Percentiles rank a stretch among this genome's conserved stretches.
Evolutionary conservation across 2,797 vertebrate genomes (phyloP).

Genomic region (Acanthurus lineatus): DNA sequence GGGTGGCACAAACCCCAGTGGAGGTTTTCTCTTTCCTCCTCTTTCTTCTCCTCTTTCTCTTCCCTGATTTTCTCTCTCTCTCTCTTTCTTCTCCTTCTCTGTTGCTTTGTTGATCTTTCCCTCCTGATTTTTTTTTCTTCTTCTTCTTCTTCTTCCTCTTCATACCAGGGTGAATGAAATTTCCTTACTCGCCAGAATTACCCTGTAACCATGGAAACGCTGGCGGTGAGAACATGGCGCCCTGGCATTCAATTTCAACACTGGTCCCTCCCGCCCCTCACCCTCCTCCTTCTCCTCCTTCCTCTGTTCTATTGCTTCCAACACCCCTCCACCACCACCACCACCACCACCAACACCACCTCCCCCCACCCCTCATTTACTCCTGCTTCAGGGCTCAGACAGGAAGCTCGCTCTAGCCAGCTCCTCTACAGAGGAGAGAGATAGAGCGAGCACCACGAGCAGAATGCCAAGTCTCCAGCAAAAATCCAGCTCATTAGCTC

Average conservation of each 20-base stretch:
- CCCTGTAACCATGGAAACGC: slow-evolving; percentile 88
- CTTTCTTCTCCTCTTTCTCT: slow-evolving; percentile 26
- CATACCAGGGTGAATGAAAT: slow-evolving; percentile 86
- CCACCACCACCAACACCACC: neutral
- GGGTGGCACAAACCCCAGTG: slow-evolving; percentile 65
- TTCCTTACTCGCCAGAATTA: slow-evolving; percentile 88
- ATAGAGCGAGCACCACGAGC: slow-evolving; percentile 78
- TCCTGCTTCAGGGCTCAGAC: slow-evolving; percentile 86
- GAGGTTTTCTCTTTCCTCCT: slow-evolving; percentile 58
- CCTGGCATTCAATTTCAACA: slow-evolving; percentile 86
- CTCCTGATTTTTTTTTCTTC: slow-evolving; percentile 52
- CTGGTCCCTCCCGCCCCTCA: slow-evolving; percentile 72
- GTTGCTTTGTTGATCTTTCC: slow-evolving; percentile 81
- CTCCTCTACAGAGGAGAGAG: slow-evolving; percentile 79
- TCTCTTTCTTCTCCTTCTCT: slow-evolving; percentile 30
- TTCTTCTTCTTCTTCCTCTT: slow-evolving; percentile 66
- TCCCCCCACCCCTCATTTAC: slow-evolving; percentile 75
- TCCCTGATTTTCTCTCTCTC: slow-evolving; percentile 3
- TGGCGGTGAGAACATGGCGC: slow-evolving; percentile 87
- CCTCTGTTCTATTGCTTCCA: slow-evolving; percentile 76
- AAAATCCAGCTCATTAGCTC: slow-evolving; percentile 85
- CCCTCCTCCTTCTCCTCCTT: slow-evolving; percentile 70
- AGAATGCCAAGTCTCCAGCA: slow-evolving; percentile 84
- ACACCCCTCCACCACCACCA: slow-evolving; percentile 42
- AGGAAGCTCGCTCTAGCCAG: slow-evolving; percentile 84